Conservation (phyloP, 2,797 vertebrate genomes). For the Psittacula echo region DNA sequence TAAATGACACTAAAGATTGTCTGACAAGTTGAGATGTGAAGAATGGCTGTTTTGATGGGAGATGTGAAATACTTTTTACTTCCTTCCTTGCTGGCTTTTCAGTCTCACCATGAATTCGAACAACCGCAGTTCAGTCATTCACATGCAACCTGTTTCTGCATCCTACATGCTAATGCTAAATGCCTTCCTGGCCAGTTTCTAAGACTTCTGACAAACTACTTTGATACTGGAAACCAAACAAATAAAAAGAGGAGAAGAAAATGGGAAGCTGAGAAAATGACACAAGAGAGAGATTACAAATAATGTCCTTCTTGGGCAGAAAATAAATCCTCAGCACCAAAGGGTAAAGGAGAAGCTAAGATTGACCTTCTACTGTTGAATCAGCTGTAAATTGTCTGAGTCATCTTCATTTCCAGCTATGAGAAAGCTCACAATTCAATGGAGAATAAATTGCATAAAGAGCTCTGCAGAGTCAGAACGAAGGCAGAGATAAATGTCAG, state of each 20-base stretch:
- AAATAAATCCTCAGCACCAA: slow-evolving; percentile 25
- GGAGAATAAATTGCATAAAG: slow-evolving; percentile 38
- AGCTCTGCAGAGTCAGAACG: background rate
- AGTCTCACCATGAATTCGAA: background rate
- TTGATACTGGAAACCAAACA: background rate
- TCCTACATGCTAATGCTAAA: background rate
- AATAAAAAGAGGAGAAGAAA: background rate
- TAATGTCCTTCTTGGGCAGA: background rate
- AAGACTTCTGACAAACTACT: background rate
- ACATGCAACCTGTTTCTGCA: background rate
- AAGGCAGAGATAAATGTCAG: slow-evolving; percentile 17
- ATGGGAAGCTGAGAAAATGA: background rate
- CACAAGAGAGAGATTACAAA: background rate
- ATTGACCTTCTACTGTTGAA: slow-evolving; percentile 39
- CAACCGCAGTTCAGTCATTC: background rate
- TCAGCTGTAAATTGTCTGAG: slow-evolving; percentile 47
- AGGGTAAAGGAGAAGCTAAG: slow-evolving; percentile 29
- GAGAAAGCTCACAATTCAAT: slow-evolving; percentile 1
- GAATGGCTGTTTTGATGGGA: background rate
- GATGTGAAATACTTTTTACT: background rate
- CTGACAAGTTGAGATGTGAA: background rate
- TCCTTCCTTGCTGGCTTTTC: background rate
- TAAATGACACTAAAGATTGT: background rate
- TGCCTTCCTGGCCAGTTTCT: background rate
- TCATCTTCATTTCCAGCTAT: slow-evolving; percentile 34